These are phyloP conservation scores for Gavia stellata DNA, from an alignment of 2,113 vertebrate genomes.

Conservation along the genomic window DNA sequence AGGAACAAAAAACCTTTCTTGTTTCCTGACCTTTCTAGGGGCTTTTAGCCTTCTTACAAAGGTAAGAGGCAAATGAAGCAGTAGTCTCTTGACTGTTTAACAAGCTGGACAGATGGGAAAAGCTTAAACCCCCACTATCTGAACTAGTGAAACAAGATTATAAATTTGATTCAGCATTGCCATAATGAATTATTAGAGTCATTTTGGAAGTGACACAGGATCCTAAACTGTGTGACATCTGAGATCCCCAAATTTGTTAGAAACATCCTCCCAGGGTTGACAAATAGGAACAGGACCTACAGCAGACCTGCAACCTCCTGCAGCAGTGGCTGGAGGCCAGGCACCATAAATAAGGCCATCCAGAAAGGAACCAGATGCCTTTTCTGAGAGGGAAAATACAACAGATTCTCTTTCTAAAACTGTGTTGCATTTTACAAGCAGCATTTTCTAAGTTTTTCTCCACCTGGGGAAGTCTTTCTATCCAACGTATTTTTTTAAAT, in stretches of 20 bases:
- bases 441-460: background rate
- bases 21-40: background rate
- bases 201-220: background rate
- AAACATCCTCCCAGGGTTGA: background rate
- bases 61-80: background rate
- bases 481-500: background rate
- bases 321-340: background rate
- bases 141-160: background rate
- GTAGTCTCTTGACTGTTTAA: background rate
- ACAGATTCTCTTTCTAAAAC: background rate
- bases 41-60: background rate
- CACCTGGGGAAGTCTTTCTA: background rate
- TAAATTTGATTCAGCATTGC: background rate
- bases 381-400: background rate
- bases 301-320: background rate
- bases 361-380: background rate
- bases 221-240: background rate
- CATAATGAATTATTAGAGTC: background rate
- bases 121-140: background rate
- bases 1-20: background rate
- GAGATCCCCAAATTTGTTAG: background rate
- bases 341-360: background rate
- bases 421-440: background rate
- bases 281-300: background rate
- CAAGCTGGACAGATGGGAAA: background rate